These are phyloP conservation scores for Ceratosolen fusciceps DNA, from an alignment of 1,140 invertebrate genomes.

Conservation along the genomic window DNA sequence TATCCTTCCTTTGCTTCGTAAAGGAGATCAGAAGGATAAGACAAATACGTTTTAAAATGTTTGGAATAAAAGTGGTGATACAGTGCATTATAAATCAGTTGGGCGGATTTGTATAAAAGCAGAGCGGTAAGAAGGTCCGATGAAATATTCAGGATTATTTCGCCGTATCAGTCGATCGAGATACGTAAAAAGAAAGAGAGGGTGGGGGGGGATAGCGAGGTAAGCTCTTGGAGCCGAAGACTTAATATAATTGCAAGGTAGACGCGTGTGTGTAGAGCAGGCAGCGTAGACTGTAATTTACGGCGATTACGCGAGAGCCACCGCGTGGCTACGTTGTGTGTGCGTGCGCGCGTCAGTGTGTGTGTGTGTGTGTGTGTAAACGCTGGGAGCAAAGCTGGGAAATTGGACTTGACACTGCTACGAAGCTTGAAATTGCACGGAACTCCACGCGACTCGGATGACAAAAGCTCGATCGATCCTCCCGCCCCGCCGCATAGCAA, in stretches of 20 bases:
- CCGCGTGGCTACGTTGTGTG: too few relatives aligned
- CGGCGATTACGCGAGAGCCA: not conserved
- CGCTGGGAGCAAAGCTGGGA: not conserved
- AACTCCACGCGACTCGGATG: too few relatives aligned
- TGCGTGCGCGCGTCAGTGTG: too few relatives aligned
- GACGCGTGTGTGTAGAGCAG: not conserved
- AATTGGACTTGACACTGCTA: not conserved
- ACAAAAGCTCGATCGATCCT: not conserved
- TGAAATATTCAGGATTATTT: conserved; percentile 36
- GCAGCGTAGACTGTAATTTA: not conserved
- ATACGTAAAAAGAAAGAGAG: too few relatives aligned
- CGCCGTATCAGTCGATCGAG: not conserved
- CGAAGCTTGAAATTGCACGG: not conserved
- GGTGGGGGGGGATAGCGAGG: too few relatives aligned
- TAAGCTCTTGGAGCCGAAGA: not conserved
- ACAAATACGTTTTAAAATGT: too few relatives aligned
- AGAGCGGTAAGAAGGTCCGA: not conserved
- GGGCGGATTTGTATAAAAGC: too few relatives aligned
- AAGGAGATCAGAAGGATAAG: too few relatives aligned
- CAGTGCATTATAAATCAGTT: too few relatives aligned
- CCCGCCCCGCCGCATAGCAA: not conserved
- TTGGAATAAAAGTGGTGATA: too few relatives aligned
- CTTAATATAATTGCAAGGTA: conserved; percentile 11
- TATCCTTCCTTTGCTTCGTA: too few relatives aligned
- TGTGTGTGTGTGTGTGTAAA: not conserved